phyloP scores from a whole-genome alignment of 2,797 vertebrate species.

The Channallabes apus region DNA sequence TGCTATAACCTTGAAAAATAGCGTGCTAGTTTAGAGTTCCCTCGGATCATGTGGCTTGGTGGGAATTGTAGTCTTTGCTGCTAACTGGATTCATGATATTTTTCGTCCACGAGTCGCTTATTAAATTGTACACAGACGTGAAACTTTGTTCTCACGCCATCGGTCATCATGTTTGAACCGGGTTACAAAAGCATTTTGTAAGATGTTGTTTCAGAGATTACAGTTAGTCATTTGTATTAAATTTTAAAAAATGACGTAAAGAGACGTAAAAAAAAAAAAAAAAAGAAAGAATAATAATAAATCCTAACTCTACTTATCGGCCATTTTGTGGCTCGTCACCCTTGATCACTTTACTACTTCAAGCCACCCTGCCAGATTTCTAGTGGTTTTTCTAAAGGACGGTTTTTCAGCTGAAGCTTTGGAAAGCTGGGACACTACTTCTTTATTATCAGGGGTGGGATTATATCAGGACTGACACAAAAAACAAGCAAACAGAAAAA shows the following conservation, averaged over 20 bases:
- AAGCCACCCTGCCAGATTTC: slow-evolving; percentile 53
- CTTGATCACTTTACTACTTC: slow-evolving; percentile 48
- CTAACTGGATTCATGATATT: slow-evolving; percentile 25
- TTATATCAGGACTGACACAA: slow-evolving; percentile 30
- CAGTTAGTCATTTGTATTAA: slow-evolving; percentile 65
- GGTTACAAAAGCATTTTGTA: slow-evolving; percentile 67
- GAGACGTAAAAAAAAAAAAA: neutral
- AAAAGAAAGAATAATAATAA: neutral
- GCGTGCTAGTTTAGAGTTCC: neutral
- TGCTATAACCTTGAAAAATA: neutral
- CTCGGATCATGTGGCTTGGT: slow-evolving; percentile 21
- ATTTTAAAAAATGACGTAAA: neutral
- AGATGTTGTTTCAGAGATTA: slow-evolving; percentile 71
- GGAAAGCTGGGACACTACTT: slow-evolving; percentile 51
- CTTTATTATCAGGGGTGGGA: slow-evolving; percentile 40
- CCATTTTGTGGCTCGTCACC: slow-evolving; percentile 45
- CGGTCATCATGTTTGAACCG: neutral
- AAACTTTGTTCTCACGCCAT: neutral
- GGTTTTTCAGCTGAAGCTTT: slow-evolving; percentile 43
- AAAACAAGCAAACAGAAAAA: neutral
- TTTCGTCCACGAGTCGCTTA: neutral
- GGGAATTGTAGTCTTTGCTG: slow-evolving; percentile 42
- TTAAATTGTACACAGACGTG: neutral
- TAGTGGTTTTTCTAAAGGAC: slow-evolving; percentile 45
- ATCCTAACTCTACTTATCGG: slow-evolving; percentile 47